Conservation (phyloP, 2,888 invertebrate genomes). For the Diachrysia chrysitis region DNA sequence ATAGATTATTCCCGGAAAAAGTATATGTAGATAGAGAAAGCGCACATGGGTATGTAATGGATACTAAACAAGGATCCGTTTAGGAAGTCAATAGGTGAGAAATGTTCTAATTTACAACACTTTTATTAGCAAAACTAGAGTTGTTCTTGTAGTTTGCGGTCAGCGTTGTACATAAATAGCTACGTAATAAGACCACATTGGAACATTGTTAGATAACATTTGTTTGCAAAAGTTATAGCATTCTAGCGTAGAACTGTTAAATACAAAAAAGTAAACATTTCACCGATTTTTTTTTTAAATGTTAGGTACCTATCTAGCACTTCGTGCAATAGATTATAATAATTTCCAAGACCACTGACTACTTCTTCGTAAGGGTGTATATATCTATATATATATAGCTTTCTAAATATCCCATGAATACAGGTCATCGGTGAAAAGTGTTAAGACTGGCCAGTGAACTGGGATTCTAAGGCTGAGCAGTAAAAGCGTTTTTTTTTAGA, state of each 20-base stretch:
- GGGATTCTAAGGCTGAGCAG: too few relatives aligned
- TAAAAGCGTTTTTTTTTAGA: too few relatives aligned
- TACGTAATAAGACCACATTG: constrained; percentile 28
- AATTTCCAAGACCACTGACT: too few relatives aligned
- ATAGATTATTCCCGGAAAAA: not conserved
- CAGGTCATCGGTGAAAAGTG: too few relatives aligned
- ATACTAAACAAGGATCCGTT: not conserved
- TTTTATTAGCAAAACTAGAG: not conserved
- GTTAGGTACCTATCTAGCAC: too few relatives aligned
- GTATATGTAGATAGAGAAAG: not conserved
- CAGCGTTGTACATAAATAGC: constrained; percentile 35
- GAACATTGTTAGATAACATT: constrained; percentile 47
- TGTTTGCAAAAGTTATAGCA: constrained; percentile 38
- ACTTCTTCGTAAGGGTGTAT: too few relatives aligned
- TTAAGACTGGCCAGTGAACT: too few relatives aligned
- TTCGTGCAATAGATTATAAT: not conserved
- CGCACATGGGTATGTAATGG: not conserved
- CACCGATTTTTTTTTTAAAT: too few relatives aligned
- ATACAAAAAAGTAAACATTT: constrained; percentile 24
- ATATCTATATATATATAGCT: too few relatives aligned
- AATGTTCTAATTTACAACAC: constrained; percentile 16
- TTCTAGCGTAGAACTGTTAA: constrained; percentile 32
- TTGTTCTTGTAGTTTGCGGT: constrained; percentile 28
- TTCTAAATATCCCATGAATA: too few relatives aligned
- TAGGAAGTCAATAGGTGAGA: constrained; percentile 2